These are phyloP conservation scores for Apamea anceps DNA, from an alignment of 2,888 invertebrate species.

Conservation along the genomic window DNA sequence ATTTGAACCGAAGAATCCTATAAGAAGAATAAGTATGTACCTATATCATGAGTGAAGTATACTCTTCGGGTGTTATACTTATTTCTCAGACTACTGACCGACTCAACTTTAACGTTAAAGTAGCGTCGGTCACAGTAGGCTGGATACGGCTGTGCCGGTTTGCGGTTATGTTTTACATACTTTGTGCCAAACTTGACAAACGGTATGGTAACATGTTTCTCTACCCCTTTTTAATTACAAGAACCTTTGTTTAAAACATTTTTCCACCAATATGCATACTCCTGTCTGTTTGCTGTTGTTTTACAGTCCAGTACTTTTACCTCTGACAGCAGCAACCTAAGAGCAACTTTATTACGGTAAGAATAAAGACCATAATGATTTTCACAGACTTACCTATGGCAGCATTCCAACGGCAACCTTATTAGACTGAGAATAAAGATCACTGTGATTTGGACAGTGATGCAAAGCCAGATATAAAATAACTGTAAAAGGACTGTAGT, in stretches of 20 bases:
- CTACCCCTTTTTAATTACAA: slow-evolving; percentile 7
- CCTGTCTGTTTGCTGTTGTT: background rate
- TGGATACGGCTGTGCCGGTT: background rate
- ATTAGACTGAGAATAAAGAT: too few relatives aligned
- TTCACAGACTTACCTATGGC: too few relatives aligned
- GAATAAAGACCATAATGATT: too few relatives aligned
- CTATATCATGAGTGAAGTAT: background rate
- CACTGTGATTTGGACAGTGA: too few relatives aligned
- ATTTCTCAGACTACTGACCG: background rate
- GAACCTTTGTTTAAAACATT: background rate
- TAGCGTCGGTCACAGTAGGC: background rate
- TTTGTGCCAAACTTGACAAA: slow-evolving; percentile 26
- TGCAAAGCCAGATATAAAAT: too few relatives aligned
- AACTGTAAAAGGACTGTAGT: too few relatives aligned
- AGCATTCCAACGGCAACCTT: too few relatives aligned
- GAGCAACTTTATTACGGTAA: too few relatives aligned
- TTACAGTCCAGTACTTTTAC: background rate
- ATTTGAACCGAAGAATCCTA: background rate
- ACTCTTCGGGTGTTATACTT: background rate
- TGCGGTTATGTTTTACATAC: slow-evolving; percentile 16
- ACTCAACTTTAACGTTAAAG: too few relatives aligned
- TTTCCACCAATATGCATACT: background rate
- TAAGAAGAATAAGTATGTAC: background rate
- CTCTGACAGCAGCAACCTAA: too few relatives aligned
- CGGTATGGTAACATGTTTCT: background rate